Base-by-base conservation (phyloP, 2,113 vertebrate genomes). In the Plestiodon gilberti region DNA sequence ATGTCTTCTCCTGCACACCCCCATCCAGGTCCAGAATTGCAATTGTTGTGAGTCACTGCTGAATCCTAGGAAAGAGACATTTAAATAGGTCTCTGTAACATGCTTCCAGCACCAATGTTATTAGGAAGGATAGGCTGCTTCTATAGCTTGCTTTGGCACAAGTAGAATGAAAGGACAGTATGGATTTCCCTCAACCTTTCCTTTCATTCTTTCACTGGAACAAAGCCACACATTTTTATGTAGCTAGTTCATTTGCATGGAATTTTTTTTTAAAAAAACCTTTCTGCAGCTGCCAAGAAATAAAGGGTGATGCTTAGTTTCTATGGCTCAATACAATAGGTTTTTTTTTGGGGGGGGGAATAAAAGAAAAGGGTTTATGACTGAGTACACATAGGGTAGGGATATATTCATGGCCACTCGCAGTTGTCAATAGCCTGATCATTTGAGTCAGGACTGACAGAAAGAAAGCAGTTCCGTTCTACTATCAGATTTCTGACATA, bases 191-290 rank as follows among this genome's bases (percentile, higher is more conserved):
- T n/a, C 48, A 55, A 11, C 5, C 5, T 8, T 7, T 14, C 33
- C 48, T 38, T 22, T 14, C 43, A 22, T 62, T 78, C 83, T 67
- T 22, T 38, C 5, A 48, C 28, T 17, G 23, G 69, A 61, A 74
- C 25, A 73, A 92, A 87, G 76, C 33, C 8, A 1, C 1, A 1
- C 6, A 4, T 4, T n/a, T 3, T 18, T 9, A 22, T 2, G 0
- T 69, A 35, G 17, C 30, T 6, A 22, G 40, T 0, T 0, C 1
- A 8, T 69, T 40, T 77, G 6, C 0, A 0, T 5, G 3, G 9
- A 87, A 2, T 35, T 13, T 64, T 64, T 4, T 64, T 28, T 64
- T 69, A 55, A 70, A 69, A 76, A 76, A 52, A 76, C 22, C 8
- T 40, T 28, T 40, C 17, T 59, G 82, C 62, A 40, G 15, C 13